Evolutionary conservation across 1,140 invertebrate species (phyloP), one percentile per base, ranked within the genome.

Genomic region (Temnothorax nylanderi): DNA sequence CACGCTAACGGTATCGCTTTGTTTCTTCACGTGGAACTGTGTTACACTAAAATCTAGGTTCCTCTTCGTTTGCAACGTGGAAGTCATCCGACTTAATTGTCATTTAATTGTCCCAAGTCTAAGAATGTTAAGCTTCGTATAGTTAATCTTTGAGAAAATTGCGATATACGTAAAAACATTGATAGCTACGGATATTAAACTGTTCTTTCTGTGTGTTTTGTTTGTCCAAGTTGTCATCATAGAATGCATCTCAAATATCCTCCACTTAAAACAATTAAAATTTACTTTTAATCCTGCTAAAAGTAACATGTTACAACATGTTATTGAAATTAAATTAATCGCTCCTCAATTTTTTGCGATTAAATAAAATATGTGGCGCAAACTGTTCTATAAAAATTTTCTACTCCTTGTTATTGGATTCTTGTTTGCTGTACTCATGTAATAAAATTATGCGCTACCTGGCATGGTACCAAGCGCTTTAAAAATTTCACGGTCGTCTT

Each of bases 361-460:
- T 62, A 47, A 49, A 60, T 62, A 49, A 37, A 37, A 75, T 21
- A 44, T 13, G 18, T 16, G 13, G 26, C 51, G 26, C 7, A n/a
- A 11, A 72, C 21, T 47, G 4, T 74, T 74, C 41, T 21, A 58
- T 72, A 26, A 47, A 72, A 47, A 34, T 60, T 44, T 58, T 49
- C 8, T 34, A 54, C 21, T 18, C 32, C 2, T 72, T 18, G 16
- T 34, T 26, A n/a, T 18, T 51, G 78, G n/a, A 44, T 67, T 58
- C 47, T 44, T 41, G 13, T 58, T 51, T 58, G 64, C 32, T 37
- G 16, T n/a, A 6, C 16, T 37, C 4, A 18, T 16, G 49, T 72
- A 58, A 82, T 72, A 82, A 82, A 82, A 58, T 82, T 58, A 47
- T 21, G 18, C 41, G 26, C 21, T 72, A n/a, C 32, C 69, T 84